Evolutionary conservation across 2,113 vertebrate species (phyloP).

Genomic region (Tympanuchus pallidicinctus): DNA sequence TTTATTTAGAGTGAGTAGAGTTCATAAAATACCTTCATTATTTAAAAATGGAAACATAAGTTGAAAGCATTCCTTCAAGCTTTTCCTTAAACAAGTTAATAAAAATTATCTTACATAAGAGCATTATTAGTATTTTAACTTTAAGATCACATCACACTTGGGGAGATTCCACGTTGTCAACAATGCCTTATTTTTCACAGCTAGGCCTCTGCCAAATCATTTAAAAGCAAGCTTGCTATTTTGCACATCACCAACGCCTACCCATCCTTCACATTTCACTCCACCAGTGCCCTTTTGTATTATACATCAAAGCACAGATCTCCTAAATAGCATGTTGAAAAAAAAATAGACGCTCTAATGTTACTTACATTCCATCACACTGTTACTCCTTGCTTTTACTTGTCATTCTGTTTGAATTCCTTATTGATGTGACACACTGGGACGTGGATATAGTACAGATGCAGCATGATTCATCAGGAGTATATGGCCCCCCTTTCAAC

Average conservation of each 20-base stretch:
- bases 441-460: not conserved
- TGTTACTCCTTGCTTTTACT: slow-evolving; percentile 29
- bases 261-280: slow-evolving; percentile 48
- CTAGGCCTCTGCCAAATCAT: slow-evolving; percentile 42
- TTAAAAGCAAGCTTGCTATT: slow-evolving; percentile 48
- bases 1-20: not conserved
- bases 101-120: not conserved
- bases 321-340: not conserved
- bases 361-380: slow-evolving; percentile 47
- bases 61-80: not conserved
- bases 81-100: not conserved
- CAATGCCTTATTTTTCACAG: slow-evolving; percentile 51
- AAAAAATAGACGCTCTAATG: not conserved
- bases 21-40: not conserved
- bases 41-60: not conserved
- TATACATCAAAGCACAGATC: slow-evolving; percentile 55
- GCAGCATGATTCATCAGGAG: slow-evolving; percentile 1
- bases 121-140: not conserved
- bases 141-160: slow-evolving; percentile 5
- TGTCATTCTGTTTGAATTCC: slow-evolving; percentile 32
- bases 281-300: slow-evolving; percentile 55
- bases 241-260: slow-evolving; percentile 49
- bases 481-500: not conserved
- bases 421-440: slow-evolving; percentile 17
- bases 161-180: slow-evolving; percentile 52